Conservation (phyloP, 2,797 vertebrate genomes). For the Orestias chungarensis region DNA sequence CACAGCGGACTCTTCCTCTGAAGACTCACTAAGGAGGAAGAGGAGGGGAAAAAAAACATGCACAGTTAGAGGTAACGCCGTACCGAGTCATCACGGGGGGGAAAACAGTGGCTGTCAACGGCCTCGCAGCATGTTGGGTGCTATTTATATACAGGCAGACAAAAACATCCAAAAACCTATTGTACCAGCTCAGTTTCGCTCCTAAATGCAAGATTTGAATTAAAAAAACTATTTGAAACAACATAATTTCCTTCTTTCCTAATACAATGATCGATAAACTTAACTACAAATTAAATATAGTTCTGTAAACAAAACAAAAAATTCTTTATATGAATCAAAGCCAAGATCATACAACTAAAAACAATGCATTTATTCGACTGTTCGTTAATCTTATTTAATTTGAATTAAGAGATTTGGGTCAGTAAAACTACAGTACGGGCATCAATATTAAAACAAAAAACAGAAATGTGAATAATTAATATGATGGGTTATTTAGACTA, state of each 20-base stretch:
- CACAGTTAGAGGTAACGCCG: neutral
- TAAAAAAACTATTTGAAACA: neutral
- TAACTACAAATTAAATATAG: no score
- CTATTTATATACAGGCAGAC: neutral
- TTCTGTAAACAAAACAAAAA: no score
- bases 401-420: no score
- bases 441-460: no score
- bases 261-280: no score
- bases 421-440: no score
- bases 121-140: neutral
- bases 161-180: neutral
- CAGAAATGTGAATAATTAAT: no score
- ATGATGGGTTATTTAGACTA: no score
- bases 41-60: slow-evolving; percentile 16
- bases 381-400: no score
- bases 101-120: neutral
- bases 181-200: neutral
- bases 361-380: no score
- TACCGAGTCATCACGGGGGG: neutral
- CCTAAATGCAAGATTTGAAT: neutral
- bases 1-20: slow-evolving; percentile 76
- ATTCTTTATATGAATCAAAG: no score
- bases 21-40: slow-evolving; percentile 73
- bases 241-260: neutral
- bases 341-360: no score